Conservation (phyloP, 2,113 vertebrate genomes). For the Prunella fulvescens region DNA sequence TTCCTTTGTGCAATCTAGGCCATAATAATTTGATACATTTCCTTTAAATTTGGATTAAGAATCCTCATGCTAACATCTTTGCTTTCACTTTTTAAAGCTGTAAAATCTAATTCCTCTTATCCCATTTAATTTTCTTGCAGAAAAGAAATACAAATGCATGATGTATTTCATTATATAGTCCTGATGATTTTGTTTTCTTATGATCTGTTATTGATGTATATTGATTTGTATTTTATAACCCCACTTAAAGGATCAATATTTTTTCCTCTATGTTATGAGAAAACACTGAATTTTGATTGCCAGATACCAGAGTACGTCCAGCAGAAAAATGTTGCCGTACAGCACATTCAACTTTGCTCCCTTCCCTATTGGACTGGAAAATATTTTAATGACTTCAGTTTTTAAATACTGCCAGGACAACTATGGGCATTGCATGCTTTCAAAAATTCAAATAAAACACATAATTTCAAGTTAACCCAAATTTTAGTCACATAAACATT, state of each 20-base stretch:
- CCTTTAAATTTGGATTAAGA: background rate
- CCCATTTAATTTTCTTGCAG: background rate
- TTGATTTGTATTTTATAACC: background rate
- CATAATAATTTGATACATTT: background rate
- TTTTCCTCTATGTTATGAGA: background rate
- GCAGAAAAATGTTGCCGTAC: background rate
- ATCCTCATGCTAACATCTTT: background rate
- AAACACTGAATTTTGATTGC: background rate
- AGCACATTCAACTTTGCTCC: background rate
- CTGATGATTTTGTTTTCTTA: background rate
- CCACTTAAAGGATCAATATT: background rate
- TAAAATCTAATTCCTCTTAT: background rate
- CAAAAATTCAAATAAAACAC: slow-evolving; percentile 61
- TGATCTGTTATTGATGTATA: background rate
- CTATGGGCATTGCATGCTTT: background rate
- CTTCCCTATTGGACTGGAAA: background rate
- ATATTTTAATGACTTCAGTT: background rate
- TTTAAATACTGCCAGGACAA: background rate
- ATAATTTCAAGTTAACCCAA: slow-evolving; percentile 49
- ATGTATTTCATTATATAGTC: background rate
- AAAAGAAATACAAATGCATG: background rate
- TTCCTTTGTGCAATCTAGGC: background rate
- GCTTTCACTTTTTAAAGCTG: background rate
- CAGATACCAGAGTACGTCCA: background rate
- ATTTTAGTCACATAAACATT: slow-evolving; percentile 55